phyloP scores from a whole-genome alignment of 2,888 invertebrate genomes.

The Busseola fusca region DNA sequence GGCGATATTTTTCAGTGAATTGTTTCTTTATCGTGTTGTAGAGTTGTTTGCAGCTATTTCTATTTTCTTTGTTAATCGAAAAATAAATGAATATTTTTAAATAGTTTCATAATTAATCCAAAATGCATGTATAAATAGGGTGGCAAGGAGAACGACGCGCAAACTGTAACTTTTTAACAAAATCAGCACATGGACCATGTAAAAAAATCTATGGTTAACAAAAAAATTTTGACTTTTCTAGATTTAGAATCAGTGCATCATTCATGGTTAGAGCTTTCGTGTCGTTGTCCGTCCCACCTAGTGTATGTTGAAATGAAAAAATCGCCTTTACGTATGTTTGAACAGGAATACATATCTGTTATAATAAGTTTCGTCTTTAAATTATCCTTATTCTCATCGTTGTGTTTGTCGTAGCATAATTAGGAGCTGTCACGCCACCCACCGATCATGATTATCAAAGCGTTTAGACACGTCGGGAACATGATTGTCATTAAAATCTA shows the following conservation, averaged over 20 bases:
- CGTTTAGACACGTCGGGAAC: slow-evolving; percentile 7
- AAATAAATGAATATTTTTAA: slow-evolving; percentile 3
- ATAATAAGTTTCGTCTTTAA: slow-evolving; percentile 80
- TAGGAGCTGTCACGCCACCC: slow-evolving; percentile 24
- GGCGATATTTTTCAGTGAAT: slow-evolving; percentile 52
- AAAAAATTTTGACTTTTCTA: no score
- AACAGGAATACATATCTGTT: slow-evolving; percentile 84
- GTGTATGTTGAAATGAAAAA: slow-evolving; percentile 58
- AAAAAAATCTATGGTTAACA: no score
- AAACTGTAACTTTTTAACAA: no score
- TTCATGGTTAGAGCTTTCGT: background rate
- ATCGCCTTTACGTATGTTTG: slow-evolving; percentile 59
- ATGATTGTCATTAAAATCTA: slow-evolving; percentile 4
- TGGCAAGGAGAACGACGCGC: background rate
- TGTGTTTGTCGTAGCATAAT: slow-evolving; percentile 61
- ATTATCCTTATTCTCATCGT: slow-evolving; percentile 67
- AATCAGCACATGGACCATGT: no score
- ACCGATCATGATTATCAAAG: slow-evolving; percentile 5
- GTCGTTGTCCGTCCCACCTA: background rate
- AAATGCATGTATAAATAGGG: slow-evolving; percentile 26
- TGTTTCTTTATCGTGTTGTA: slow-evolving; percentile 18
- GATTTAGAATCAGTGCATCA: no score
- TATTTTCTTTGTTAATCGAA: slow-evolving; percentile 15
- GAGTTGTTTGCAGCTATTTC: slow-evolving; percentile 60
- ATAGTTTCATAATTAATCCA: slow-evolving; percentile 14